Percentiles rank a stretch among this genome's conserved stretches.
phyloP scores from a whole-genome alignment of 64 coral and sea anemone species.

The Dendrophyllia cribrosa region DNA sequence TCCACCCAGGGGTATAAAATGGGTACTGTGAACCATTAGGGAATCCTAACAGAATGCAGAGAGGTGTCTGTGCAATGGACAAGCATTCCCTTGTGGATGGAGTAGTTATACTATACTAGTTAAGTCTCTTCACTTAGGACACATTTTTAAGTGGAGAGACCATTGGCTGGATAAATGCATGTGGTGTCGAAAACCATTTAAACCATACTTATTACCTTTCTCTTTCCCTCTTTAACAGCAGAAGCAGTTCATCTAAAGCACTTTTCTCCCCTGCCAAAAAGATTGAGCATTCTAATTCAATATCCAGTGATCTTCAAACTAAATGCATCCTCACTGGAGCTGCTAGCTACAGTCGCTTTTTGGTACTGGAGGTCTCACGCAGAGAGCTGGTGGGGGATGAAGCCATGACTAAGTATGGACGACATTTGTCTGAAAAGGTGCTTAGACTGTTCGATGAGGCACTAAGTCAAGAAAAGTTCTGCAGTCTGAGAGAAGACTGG shows the following conservation, averaged over 20 bases:
- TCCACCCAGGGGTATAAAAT: too few relatives aligned
- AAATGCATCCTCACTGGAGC: slow-evolving; percentile 6
- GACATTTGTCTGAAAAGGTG: slow-evolving; percentile 80
- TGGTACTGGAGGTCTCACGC: slow-evolving; percentile 91
- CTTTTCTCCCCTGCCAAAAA: slow-evolving; percentile 2
- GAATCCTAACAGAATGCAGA: too few relatives aligned
- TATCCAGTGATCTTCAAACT: slow-evolving; percentile 16
- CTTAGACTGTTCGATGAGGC: slow-evolving; percentile 89
- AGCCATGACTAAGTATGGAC: slow-evolving; percentile 19
- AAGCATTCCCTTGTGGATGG: too few relatives aligned
- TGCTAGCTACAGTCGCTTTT: slow-evolving; percentile 73
- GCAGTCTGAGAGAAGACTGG: slow-evolving; percentile 91
- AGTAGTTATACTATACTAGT: too few relatives aligned
- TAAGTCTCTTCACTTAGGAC: not conserved
- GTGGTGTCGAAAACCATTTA: not conserved
- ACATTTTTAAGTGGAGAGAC: not conserved
- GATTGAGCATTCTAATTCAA: not conserved
- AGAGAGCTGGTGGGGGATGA: slow-evolving; percentile 47
- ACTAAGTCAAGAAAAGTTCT: slow-evolving; percentile 71
- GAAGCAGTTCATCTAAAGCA: not conserved
- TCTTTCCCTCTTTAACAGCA: not conserved
- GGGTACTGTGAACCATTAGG: too few relatives aligned
- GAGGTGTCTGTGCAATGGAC: too few relatives aligned
- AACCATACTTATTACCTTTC: not conserved
- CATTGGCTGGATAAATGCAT: too few relatives aligned